Base-by-base conservation (phyloP, 37 sponge, comb jelly and placozoan species). In the Corticium candelabrum region DNA sequence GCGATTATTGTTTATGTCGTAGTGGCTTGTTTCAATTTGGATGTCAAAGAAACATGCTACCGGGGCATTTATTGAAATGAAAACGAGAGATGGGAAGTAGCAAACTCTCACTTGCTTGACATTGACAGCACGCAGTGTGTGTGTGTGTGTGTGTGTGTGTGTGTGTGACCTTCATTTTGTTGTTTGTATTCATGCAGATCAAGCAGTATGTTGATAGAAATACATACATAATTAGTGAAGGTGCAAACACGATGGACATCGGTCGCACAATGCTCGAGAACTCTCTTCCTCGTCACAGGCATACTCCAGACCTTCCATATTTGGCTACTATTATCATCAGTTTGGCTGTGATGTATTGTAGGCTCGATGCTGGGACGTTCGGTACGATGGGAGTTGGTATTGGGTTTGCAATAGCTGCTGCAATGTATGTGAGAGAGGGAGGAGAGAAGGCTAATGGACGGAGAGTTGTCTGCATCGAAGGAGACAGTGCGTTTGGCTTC, bases 401-500 rank as follows among this genome's bases (percentile, higher is more conserved):
- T 80, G 96, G 96, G 5, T 95, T 86, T 85, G 92, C 96, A 27
- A 91, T 95, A 30, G 96, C 96, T 36, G 90, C 87, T 83, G 87
- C 86, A 35, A 33, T 74, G 40, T 80, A 5, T 43, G 32, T 35
- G 3, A 40, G 3, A 50, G 37, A 37, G 34, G 21, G 79, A 31
- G 30, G 34, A 29, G 34, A 32, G 21, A 1, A 30, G 15, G 3
- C 32, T 1, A 29, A 29, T 35, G 11, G 68, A 36, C 41, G 62
- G 1, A 76, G 77, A 0, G 92, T 95, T 0, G 72, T 89, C 3
- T 84, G 85, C 74, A 86, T 95, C 38, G 89, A 95, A 78, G 96
- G 96, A 76, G 96, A 95, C 84, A 95, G 96, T 82, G 96, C 96
- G 0, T 95, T 95, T 82, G 96, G 96, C 0, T 95, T 95, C 74